Percentiles rank a stretch among this genome's conserved stretches.
These are phyloP conservation scores for Rattus norvegicus DNA, from an alignment of 2,113 vertebrate species.

Conservation along the genomic window DNA sequence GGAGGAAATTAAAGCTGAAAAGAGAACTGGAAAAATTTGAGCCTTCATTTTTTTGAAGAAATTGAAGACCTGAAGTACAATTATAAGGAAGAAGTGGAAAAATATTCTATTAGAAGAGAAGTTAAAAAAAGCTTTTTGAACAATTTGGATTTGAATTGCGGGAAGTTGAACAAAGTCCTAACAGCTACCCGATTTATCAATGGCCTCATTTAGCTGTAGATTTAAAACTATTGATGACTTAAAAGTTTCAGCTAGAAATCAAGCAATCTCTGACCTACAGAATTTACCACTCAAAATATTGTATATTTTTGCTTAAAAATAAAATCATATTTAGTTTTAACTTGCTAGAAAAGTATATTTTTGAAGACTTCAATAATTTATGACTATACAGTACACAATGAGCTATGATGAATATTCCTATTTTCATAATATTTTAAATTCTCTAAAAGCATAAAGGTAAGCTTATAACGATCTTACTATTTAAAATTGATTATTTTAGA, in stretches of 20 bases:
- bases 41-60: conserved; percentile 94
- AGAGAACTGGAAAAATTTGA: conserved; percentile 92
- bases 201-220: neutral
- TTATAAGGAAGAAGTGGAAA: conserved; percentile 95
- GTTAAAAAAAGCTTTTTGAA: conserved; percentile 89
- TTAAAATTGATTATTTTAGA: conserved; percentile 56
- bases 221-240: conserved; percentile 49
- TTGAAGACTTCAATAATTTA: conserved; percentile 52
- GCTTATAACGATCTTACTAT: conserved; percentile 35
- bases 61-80: conserved; percentile 97
- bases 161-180: conserved; percentile 69
- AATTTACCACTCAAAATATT: conserved; percentile 26
- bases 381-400: neutral
- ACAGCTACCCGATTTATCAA: conserved; percentile 66
- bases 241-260: conserved; percentile 62
- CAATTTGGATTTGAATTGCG: conserved; percentile 84
- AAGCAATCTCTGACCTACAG: conserved; percentile 39
- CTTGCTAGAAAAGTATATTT: conserved; percentile 56
- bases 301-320: conserved; percentile 46
- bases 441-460: conserved; percentile 34
- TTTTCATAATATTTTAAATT: conserved; percentile 45
- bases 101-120: conserved; percentile 94
- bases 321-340: conserved; percentile 61
- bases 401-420: conserved; percentile 34
- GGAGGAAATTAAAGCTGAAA: conserved; percentile 90